Percentiles rank a stretch among this genome's conserved stretches.
These are phyloP conservation scores for Nomada flava DNA, from an alignment of 2,888 invertebrate species.

Conservation along the genomic window DNA sequence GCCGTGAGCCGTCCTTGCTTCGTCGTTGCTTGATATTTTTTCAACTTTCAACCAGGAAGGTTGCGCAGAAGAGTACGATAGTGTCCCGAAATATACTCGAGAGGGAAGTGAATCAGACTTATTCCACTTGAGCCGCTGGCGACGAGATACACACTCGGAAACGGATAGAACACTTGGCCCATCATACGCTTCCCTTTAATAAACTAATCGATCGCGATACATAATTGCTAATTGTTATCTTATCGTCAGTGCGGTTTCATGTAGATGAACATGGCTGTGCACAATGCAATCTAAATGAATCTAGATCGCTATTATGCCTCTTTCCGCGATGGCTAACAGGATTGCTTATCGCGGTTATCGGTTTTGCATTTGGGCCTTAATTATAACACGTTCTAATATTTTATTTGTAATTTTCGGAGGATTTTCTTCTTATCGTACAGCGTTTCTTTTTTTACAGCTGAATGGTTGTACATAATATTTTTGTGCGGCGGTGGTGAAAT, in stretches of 20 bases:
- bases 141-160: conserved; percentile 22
- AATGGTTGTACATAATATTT: background rate
- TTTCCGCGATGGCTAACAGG: conserved; percentile 22
- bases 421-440: background rate
- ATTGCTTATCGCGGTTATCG: conserved; percentile 13
- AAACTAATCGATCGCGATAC: conserved; percentile 37
- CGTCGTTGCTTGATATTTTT: background rate
- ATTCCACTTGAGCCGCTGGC: conserved; percentile 50
- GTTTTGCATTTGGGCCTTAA: conserved; percentile 23
- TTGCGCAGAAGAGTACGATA: conserved; percentile 28
- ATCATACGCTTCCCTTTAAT: conserved; percentile 40
- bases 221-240: conserved; percentile 52
- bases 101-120: conserved; percentile 54
- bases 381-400: background rate
- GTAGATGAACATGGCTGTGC: background rate
- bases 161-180: conserved; percentile 30
- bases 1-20: background rate
- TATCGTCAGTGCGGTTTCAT: conserved; percentile 27
- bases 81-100: conserved; percentile 60
- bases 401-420: background rate
- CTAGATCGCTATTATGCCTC: conserved; percentile 27
- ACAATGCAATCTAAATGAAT: conserved; percentile 47
- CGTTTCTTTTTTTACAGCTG: too few relatives aligned
- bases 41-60: background rate
- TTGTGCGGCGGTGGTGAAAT: background rate